Conservation (phyloP, 1,140 invertebrate genomes). For the Drosophila paulistorum region DNA sequence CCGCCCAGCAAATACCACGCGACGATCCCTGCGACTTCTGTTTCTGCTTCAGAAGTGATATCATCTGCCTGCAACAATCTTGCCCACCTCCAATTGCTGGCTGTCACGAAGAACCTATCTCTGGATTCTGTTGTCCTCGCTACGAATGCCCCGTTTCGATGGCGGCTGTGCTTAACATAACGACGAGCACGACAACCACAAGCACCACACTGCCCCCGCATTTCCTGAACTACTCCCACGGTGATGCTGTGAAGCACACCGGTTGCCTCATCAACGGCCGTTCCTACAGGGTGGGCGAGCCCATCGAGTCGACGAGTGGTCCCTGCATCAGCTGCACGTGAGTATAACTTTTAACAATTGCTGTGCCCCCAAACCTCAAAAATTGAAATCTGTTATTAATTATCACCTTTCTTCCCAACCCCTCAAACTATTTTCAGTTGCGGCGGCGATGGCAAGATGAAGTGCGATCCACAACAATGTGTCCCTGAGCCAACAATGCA, state of each 20-base stretch:
- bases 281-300: constrained; percentile 92
- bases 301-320: constrained; percentile 92
- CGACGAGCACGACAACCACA: constrained; percentile 92
- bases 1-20: constrained; percentile 96
- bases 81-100: constrained; percentile 96
- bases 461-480: constrained; percentile 94
- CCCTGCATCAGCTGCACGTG: constrained; percentile 96
- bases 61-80: constrained; percentile 97
- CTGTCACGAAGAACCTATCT: constrained; percentile 95
- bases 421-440: constrained; percentile 85
- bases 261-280: constrained; percentile 93
- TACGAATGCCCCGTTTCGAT: constrained; percentile 96
- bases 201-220: constrained; percentile 93
- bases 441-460: constrained; percentile 94
- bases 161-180: constrained; percentile 90
- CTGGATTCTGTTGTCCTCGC: constrained; percentile 96
- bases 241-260: constrained; percentile 87
- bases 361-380: not conserved
- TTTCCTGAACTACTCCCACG: constrained; percentile 90
- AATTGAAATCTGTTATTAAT: not conserved
- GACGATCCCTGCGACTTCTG: constrained; percentile 98
- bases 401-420: not conserved
- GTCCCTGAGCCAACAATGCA: constrained; percentile 93
- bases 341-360: constrained; percentile 80
- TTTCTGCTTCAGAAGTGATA: constrained; percentile 98